These are phyloP conservation scores for Ctenopoma multispine DNA, from an alignment of 2,797 vertebrate genomes.

Conservation along the genomic window DNA sequence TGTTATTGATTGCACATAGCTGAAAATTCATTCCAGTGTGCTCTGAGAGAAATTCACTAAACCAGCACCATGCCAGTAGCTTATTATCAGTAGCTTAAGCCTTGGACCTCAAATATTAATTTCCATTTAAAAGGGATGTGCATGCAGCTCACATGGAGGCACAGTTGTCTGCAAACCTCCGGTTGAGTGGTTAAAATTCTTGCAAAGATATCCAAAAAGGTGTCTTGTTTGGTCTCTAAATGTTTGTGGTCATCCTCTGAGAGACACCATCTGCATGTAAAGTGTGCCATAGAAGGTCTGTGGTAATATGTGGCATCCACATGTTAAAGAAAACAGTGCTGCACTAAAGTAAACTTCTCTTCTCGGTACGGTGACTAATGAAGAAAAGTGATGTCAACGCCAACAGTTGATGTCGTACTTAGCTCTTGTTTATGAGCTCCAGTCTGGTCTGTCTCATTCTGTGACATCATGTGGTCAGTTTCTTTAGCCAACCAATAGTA, in stretches of 20 bases:
- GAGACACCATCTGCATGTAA: conserved; percentile 52
- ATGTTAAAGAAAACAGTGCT: conserved; percentile 68
- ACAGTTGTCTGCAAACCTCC: too few species aligned
- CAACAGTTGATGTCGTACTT: conserved; percentile 49
- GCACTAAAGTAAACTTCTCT: conserved; percentile 63
- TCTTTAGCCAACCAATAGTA: conserved; percentile 19
- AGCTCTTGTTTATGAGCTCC: conserved; percentile 47
- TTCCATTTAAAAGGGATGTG: background rate
- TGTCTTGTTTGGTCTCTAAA: conserved; percentile 18
- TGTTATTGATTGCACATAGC: background rate
- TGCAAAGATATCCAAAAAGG: background rate
- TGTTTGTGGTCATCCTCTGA: conserved; percentile 36
- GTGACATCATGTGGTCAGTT: conserved; percentile 67
- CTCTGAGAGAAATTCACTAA: background rate
- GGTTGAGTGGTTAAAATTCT: background rate
- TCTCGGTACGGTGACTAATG: conserved; percentile 53
- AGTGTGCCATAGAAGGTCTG: conserved; percentile 54
- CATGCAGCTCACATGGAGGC: too few species aligned
- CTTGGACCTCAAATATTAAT: background rate
- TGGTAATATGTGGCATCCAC: conserved; percentile 68
- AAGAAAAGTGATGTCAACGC: conserved; percentile 68
- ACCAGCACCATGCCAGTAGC: too few species aligned
- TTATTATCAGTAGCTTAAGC: background rate
- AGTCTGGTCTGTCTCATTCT: conserved; percentile 25
- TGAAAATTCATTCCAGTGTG: background rate